A percentile compares a stretch with the other conserved stretches of the same genome.
Evolutionary conservation across 2,113 vertebrate species (phyloP).

Genomic region (Puffinus mauretanicus): DNA sequence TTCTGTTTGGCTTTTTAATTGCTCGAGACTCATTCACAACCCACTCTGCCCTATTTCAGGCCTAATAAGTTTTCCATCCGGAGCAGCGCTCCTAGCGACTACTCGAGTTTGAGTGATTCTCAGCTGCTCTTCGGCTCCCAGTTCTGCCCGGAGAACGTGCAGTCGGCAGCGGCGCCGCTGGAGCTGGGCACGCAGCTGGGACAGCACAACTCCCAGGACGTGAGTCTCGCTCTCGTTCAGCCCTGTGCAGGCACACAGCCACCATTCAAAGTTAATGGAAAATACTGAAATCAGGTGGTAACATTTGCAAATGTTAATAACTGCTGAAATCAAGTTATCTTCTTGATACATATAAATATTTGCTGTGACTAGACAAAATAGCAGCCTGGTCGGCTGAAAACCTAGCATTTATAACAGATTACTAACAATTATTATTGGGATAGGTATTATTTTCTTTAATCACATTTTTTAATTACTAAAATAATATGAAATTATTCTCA

Average conservation of each 20-base stretch:
- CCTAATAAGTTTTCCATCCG: slow-evolving; percentile 62
- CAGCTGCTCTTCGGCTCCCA: slow-evolving; percentile 90
- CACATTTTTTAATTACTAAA: not conserved
- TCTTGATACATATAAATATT: not conserved
- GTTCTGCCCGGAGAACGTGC: slow-evolving; percentile 83
- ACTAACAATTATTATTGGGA: not conserved
- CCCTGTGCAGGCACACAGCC: not conserved
- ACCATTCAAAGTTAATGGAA: not conserved
- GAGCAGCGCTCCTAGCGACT: slow-evolving; percentile 72
- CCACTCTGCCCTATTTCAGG: slow-evolving; percentile 54
- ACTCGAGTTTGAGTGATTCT: slow-evolving; percentile 83
- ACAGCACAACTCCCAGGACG: slow-evolving; percentile 86
- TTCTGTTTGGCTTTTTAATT: not conserved
- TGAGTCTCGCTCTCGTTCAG: slow-evolving; percentile 59
- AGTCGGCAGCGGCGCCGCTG: slow-evolving; percentile 71
- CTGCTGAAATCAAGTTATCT: not conserved
- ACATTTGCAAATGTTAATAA: not conserved
- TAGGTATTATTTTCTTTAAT: not conserved
- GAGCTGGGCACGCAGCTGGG: slow-evolving; percentile 70
- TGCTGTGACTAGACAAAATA: not conserved
- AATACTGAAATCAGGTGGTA: not conserved
- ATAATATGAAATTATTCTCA: not conserved
- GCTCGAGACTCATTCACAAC: not conserved
- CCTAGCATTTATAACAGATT: not conserved
- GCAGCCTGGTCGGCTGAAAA: not conserved